Base-by-base conservation (phyloP, 2,797 vertebrate genomes). In the Urocyon cinereoargenteus region DNA sequence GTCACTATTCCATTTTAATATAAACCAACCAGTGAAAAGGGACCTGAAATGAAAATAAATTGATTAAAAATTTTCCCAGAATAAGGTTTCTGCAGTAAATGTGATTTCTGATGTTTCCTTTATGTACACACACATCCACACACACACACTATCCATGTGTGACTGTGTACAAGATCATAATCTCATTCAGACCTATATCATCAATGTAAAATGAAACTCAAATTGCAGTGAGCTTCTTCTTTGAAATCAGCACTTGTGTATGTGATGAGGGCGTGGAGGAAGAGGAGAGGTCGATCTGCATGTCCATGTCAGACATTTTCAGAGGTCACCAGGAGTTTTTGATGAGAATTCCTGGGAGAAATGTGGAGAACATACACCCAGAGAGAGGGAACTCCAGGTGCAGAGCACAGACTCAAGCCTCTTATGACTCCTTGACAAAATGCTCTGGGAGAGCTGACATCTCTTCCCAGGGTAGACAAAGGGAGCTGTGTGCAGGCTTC, bases 1-100 rank as follows among this genome's bases (percentile, higher is more conserved):
- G n/a, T 24, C n/a, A 13, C 24, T 36, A 24, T 78, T 36, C 57
- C 77, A 31, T 90, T 78, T 70, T 53, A 51, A 21, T 57, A 26
- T 51, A 59, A 90, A n/a, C 9, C 40, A 61, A 6, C 57, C 31
- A 70, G 51, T 6, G 4, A 70, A 51, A 68, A n/a, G n/a, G 18
- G 62, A 70, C 40, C 26, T n/a, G 72, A 95, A 89, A 18, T 94
- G 34, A 83, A 83, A 73, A 79, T 16, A 68, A 21, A 78, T 40
- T 31, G 51, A 78, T 70, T 7, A 45, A 49, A 78, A 64, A 70
- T 51, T 90, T 90, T 79, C 61, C 61, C 40, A 70, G 72, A 51
- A 68, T 31, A 66, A 82, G 19, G 14, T 64, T 94, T 88, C 55
- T 84, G 2, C 57, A 49, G 21, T 49, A 57, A 64, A 57, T 1